Evolutionary conservation across 2,888 invertebrate species (phyloP).

Genomic region (Octonoba sinensis): DNA sequence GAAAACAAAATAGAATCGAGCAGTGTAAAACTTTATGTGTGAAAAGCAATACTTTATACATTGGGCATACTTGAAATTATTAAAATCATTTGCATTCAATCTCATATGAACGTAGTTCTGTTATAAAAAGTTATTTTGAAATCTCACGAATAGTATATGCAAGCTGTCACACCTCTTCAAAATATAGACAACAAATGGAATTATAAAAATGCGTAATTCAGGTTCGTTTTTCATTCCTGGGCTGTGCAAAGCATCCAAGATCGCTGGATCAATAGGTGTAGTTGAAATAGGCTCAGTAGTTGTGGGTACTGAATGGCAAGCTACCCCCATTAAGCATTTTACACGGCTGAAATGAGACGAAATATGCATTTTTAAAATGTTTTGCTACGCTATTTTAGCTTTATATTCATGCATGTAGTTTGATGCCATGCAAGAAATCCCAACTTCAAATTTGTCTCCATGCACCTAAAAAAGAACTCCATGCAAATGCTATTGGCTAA

Average conservation of each 20-base stretch:
- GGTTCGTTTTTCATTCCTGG: constrained; percentile 18
- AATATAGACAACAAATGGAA: neutral
- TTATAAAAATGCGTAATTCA: neutral
- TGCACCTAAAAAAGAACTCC: neutral
- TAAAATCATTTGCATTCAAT: no score
- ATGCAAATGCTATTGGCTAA: neutral
- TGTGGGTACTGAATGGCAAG: constrained; percentile 25
- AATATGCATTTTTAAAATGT: constrained; percentile 5
- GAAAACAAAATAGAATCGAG: no score
- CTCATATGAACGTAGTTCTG: no score
- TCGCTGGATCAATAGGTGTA: neutral
- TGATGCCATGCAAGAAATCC: constrained; percentile 3
- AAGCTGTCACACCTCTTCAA: no score
- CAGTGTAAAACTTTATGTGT: no score
- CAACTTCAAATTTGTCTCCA: neutral
- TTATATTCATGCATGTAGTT: constrained; percentile 3
- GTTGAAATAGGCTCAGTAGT: constrained; percentile 25
- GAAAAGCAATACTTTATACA: no score
- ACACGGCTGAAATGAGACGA: constrained; percentile 47
- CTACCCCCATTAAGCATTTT: constrained; percentile 35
- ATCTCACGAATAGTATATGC: no score
- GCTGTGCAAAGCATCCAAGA: constrained; percentile 18
- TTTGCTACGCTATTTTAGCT: neutral
- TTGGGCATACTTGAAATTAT: no score
- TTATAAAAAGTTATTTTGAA: no score